Base-by-base conservation (phyloP, 1,140 invertebrate species). In the Drosophila pandora region DNA sequence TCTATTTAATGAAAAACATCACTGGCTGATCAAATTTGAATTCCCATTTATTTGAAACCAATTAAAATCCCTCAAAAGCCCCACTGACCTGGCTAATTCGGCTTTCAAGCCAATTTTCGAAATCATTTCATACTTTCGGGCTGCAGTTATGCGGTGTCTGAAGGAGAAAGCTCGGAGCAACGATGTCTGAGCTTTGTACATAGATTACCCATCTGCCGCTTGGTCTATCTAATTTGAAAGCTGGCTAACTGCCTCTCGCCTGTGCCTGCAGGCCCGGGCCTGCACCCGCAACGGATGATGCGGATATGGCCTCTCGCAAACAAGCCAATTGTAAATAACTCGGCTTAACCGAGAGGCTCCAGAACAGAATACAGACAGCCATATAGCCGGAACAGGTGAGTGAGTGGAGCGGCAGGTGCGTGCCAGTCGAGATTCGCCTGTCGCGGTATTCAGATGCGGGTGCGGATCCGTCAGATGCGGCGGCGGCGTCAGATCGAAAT, bases 371-470 rank as follows among this genome's bases (percentile, higher is more conserved):
- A 10, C 34, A 37, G 34, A 37, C 12, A 10, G 0, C 34, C 34
- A 4, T 8, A 8, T 6, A 32, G 12, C 34, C 34, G 12, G 34
- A 50, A 37, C 43, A 47, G 43, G 43, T 47, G 43, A 47, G 52
- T 57, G 56, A 63, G 10, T 37, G 34, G 34, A 37, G 48, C 45
- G 62, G 43, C 57, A 65, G 65, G 45, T 82, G 83, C 83, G 74
- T 88, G 65, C 64, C 70, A 87, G 82, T 87, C 67, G 65, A 68
- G 65, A 75, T 72, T 82, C 53, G 48, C 21, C 50, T 23, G 68
- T 55, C 73, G 81, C 47, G 48, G 37, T 52, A 32, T 57, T 69
- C 63, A 64, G 65, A 56, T 69, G 63, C 50, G 21, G 47, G 74
- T 67, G 60, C 34, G 55, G 22, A 72, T 57, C 3, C 37, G 17